Conservation (phyloP, 2,797 vertebrate genomes). For the Gastrophryne carolinensis region DNA sequence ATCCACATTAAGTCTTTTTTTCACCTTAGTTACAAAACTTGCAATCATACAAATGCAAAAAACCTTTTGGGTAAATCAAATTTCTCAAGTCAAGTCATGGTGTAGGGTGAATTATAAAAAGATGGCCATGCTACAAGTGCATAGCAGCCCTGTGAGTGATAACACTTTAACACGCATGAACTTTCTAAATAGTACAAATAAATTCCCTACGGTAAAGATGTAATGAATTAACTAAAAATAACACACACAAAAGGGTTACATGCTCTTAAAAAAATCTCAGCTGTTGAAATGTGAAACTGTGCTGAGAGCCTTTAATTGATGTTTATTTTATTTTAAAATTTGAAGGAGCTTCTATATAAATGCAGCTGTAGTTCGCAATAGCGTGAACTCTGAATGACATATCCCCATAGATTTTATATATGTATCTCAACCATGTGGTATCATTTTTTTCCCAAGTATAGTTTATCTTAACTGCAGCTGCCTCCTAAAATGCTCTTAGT, state of each 20-base stretch:
- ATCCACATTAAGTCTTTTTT: too few species aligned
- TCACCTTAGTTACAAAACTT: too few species aligned
- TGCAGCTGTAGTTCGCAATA: conserved; percentile 41
- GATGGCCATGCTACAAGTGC: too few species aligned
- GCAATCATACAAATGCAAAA: too few species aligned
- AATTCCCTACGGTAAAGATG: conserved; percentile 4
- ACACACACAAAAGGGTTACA: neutral
- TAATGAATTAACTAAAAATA: conserved; percentile 26
- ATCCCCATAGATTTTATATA: conserved; percentile 12
- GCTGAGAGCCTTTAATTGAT: conserved; percentile 38
- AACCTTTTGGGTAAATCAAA: too few species aligned
- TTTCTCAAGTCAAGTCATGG: too few species aligned
- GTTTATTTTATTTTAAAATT: conserved; percentile 43
- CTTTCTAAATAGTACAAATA: neutral
- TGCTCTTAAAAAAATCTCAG: conserved; percentile 18
- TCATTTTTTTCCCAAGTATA: conserved; percentile 18
- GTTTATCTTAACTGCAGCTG: conserved; percentile 10
- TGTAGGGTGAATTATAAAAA: too few species aligned
- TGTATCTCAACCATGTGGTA: conserved; percentile 20
- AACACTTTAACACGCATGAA: neutral
- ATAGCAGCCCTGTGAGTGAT: too few species aligned
- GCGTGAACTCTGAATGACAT: conserved; percentile 40
- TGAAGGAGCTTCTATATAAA: conserved; percentile 48
- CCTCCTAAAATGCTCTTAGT: neutral
- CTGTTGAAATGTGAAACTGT: conserved; percentile 36